These are phyloP conservation scores for Limnothrissa miodon DNA, from an alignment of 2,113 vertebrate species.

Conservation along the genomic window DNA sequence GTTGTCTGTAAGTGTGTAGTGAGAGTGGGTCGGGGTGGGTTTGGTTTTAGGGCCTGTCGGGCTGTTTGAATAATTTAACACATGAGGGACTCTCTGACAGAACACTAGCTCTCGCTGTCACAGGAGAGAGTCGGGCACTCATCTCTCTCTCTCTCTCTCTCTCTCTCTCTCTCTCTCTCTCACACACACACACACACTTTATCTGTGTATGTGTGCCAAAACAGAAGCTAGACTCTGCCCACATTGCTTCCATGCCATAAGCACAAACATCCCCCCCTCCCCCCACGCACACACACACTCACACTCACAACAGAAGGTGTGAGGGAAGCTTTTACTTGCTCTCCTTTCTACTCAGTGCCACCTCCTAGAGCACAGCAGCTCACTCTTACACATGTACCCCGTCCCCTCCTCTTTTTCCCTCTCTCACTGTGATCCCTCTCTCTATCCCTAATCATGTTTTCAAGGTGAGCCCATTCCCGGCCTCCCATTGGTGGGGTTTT, in stretches of 20 bases:
- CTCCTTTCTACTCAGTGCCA: not conserved
- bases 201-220: constrained; percentile 18
- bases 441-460: constrained; percentile 48
- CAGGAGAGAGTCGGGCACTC: constrained; percentile 38
- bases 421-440: constrained; percentile 16
- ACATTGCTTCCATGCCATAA: constrained; percentile 24
- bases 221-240: constrained; percentile 23
- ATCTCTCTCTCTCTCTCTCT: constrained; percentile 21
- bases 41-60: constrained; percentile 35
- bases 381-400: constrained; percentile 26
- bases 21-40: constrained; percentile 26
- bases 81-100: constrained; percentile 40
- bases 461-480: constrained; percentile 38
- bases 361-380: not conserved
- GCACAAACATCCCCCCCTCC: constrained; percentile 45
- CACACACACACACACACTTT: not conserved
- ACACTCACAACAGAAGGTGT: not conserved
- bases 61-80: constrained; percentile 51
- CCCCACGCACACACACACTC: constrained; percentile 40
- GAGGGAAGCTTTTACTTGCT: not conserved
- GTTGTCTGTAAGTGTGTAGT: constrained; percentile 32
- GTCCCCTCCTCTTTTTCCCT: constrained; percentile 22
- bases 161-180: not conserved
- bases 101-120: constrained; percentile 43
- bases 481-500: constrained; percentile 31